A percentile compares a stretch with the other conserved stretches of the same genome.
These are phyloP conservation scores for Epinephelus awoara DNA, from an alignment of 2,797 vertebrate genomes.

Conservation along the genomic window DNA sequence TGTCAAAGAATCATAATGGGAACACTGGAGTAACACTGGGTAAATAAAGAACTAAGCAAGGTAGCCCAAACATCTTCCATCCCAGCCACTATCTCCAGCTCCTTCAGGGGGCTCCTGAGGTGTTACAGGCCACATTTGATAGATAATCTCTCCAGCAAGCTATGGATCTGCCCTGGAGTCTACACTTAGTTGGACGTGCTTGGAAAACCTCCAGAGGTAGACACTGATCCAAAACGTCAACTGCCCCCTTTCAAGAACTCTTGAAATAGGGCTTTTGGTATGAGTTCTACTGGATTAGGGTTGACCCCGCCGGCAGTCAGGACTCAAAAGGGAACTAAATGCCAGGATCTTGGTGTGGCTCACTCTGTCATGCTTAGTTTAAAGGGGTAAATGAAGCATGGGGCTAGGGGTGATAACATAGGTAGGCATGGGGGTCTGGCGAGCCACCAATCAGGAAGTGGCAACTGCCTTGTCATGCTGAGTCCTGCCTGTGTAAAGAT, in stretches of 20 bases:
- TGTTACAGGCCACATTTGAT: neutral
- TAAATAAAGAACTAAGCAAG: neutral
- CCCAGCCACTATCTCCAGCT: neutral
- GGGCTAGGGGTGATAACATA: neutral
- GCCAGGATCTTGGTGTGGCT: neutral
- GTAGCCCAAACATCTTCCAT: neutral
- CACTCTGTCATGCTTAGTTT: slow-evolving; percentile 16
- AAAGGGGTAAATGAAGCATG: neutral
- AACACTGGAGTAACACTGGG: neutral
- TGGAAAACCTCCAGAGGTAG: neutral
- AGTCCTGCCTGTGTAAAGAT: neutral
- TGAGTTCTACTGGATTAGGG: neutral
- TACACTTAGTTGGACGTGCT: neutral
- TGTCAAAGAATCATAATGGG: neutral
- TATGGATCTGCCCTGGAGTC: neutral
- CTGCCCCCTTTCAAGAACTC: neutral
- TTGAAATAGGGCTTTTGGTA: neutral
- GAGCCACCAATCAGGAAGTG: neutral
- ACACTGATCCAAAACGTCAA: neutral
- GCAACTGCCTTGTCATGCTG: neutral
- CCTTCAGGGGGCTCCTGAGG: neutral
- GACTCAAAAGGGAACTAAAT: neutral
- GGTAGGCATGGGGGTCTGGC: neutral
- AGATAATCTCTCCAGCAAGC: neutral
- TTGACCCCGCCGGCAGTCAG: neutral